Base-by-base conservation (phyloP, 2,888 invertebrate genomes). In the Laspeyria flexula region DNA sequence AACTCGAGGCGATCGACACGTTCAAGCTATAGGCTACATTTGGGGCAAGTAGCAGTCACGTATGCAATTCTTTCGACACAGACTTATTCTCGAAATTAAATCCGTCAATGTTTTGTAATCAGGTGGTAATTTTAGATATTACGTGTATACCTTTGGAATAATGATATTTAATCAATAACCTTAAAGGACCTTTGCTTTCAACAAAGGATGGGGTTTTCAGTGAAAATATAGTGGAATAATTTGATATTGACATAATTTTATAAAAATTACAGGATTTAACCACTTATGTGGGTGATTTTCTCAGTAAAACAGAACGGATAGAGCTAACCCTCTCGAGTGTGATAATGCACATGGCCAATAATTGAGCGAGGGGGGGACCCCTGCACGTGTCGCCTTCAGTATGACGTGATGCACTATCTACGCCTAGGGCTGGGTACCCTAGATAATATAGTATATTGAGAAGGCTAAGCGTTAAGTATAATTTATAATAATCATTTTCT, bases 31-130 rank as follows among this genome's bases (percentile, higher is more conserved):
- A 49, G 43, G 27, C 41, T 42, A 40, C 30, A 64, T 54, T 61
- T 57, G 51, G 63, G 57, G 50, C 66, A 61, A 49, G 46, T 48
- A 27, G 27, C 33, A 50, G 56, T 57, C 62, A 64, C 62, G 54
- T 64, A 54, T 44, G 34, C 39, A 41, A 37, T 44, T 43, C 42
- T 65, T 64, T 47, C 43, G 48, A 49, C 50, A 61, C 41, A 39
- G 42, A 52, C 38, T 53, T 53, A 50, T 57, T 51, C 53, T 54
- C 12, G 39, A 65, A 54, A 51, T 51, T 49, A 51, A 51, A 51
- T 39, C 42, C 39, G 61, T 49, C 43, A 45, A 31, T 34, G 38
- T 45, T 56, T 55, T 53, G 51, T 34, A 60, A 55, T 51, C 18
- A n/a, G 13, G 33, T 40, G 41, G 25, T 30, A 27, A 37, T 30